phyloP scores from a whole-genome alignment of 2,797 vertebrate genomes.

The Oreortyx pictus region DNA sequence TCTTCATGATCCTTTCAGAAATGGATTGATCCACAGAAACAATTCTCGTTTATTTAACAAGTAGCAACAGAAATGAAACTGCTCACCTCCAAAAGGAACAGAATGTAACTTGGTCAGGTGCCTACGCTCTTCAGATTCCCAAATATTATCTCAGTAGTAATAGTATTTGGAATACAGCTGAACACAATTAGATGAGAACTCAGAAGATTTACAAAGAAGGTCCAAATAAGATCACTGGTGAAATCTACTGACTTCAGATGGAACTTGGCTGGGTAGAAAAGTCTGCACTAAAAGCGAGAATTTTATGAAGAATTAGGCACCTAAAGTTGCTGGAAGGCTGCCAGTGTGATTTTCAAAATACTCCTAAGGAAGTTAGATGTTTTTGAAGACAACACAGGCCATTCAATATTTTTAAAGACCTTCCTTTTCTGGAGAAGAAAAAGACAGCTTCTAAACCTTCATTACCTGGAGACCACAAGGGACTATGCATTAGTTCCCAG shows the following conservation, averaged over 20 bases:
- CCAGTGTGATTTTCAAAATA: neutral
- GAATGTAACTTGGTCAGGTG: conserved; percentile 73
- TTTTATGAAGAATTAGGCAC: neutral
- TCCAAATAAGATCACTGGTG: conserved; percentile 71
- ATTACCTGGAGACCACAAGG: conserved; percentile 79
- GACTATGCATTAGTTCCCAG: conserved; percentile 77
- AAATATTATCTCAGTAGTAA: conserved; percentile 73
- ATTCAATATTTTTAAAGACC: neutral
- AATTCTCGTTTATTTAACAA: neutral
- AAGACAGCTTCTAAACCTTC: neutral
- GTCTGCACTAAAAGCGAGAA: neutral
- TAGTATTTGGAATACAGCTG: conserved; percentile 55
- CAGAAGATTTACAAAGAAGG: conserved; percentile 66
- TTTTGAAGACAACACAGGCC: neutral
- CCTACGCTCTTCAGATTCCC: conserved; percentile 80
- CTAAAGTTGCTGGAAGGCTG: neutral
- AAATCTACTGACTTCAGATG: neutral
- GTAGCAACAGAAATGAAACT: neutral
- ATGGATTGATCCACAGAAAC: too few species aligned
- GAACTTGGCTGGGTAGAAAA: neutral
- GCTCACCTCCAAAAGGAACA: conserved; percentile 61
- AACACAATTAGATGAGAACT: conserved; percentile 73
- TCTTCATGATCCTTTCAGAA: too few species aligned
- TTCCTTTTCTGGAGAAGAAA: neutral
- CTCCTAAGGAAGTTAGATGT: neutral